Base-by-base conservation (phyloP, 53 echinoderm and acorn worm species). In the Arbacia lixula region DNA sequence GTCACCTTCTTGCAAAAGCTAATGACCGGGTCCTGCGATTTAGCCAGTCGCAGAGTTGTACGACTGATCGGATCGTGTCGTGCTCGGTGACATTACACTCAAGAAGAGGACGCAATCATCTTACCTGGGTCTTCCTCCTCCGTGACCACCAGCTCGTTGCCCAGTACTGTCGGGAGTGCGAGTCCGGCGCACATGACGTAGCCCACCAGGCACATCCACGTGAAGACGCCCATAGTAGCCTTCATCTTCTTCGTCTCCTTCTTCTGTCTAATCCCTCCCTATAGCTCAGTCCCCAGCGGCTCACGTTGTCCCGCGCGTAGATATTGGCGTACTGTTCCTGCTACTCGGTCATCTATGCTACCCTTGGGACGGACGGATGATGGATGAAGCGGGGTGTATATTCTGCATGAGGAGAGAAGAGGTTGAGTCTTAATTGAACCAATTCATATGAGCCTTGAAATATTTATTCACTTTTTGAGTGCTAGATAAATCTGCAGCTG, bases 181-280 rank as follows among this genome's bases (percentile, higher is more conserved):
- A 29, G 37, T 14, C 79, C 79, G 27, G 39, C 61, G 60, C 79
- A 60, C 31, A 61, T 79, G 60, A 60, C 26, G 61, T 79, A 79
- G 20, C 38, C 79, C 60, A 79, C 60, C n/a, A 79, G 14, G 42
- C 79, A 79, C n/a, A 58, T 61, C 79, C 79, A 79, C 60, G 60
- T 4, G 60, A 60, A 79, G 5, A 79, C 12, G 35, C 60, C 26
- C 40, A 79, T 14, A 17, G 61, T 58, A 12, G 41, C 79, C 61
- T 41, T 79, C 79, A 79, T 79, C 14, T 5, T 46, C 46, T 14
- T 14, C 46, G n/a, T n/a, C n/a, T n/a, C n/a, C n/a, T n/a, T n/a
- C n/a, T n/a, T n/a, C n/a, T n/a, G 67, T n/a, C 67, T 22, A 67
- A 22, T 36, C 67, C 26, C 14, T 14, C 2, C n/a, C n/a, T n/a